These are phyloP conservation scores for Cydia splendana DNA, from an alignment of 1,140 invertebrate genomes.

Conservation along the genomic window DNA sequence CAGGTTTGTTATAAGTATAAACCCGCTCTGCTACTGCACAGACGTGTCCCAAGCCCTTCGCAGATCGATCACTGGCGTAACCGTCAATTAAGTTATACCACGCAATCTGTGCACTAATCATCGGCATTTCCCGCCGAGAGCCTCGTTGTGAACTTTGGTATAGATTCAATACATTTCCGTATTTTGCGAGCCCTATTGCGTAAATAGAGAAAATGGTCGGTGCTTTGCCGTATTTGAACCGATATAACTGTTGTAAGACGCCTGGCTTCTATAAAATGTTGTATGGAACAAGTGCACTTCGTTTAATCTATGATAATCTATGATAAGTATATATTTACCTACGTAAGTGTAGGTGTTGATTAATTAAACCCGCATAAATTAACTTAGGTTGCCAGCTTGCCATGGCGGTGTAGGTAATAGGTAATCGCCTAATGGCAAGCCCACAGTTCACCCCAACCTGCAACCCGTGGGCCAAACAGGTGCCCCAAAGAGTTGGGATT, in stretches of 20 bases:
- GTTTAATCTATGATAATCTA: no score
- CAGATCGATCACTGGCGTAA: slow-evolving; percentile 59
- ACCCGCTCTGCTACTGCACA: background rate
- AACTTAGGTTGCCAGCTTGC: no score
- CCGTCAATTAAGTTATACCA: slow-evolving; percentile 61
- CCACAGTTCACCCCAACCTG: no score
- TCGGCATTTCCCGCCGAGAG: slow-evolving; percentile 32
- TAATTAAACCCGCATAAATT: no score
- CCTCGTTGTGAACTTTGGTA: slow-evolving; percentile 32
- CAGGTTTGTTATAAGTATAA: no score
- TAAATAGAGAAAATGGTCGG: slow-evolving; percentile 19
- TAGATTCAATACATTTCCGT: slow-evolving; percentile 24
- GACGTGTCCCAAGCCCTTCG: slow-evolving; percentile 18
- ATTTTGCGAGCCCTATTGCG: slow-evolving; percentile 24
- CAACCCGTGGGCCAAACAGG: no score
- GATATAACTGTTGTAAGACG: background rate
- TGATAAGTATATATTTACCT: no score
- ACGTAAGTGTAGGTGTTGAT: no score
- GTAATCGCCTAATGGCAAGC: no score
- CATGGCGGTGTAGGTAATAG: no score
- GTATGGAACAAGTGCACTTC: background rate
- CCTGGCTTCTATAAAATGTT: background rate
- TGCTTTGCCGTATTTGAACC: background rate
- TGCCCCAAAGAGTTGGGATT: no score
- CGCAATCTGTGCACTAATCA: slow-evolving; percentile 49